These are phyloP conservation scores for Oreocharis arfaki DNA, from an alignment of 2,113 vertebrate genomes.

Conservation along the genomic window DNA sequence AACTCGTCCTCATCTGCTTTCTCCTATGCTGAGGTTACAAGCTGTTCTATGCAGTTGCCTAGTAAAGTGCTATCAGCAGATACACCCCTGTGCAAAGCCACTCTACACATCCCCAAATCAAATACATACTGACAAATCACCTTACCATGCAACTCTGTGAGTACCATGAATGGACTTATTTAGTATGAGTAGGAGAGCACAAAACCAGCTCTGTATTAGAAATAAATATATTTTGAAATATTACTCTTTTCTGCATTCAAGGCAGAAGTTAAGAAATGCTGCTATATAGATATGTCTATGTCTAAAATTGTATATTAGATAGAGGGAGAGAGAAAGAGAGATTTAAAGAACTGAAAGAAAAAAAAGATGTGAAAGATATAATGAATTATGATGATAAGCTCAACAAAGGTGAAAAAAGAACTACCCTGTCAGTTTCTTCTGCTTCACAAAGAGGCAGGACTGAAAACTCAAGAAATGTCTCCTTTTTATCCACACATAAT, in stretches of 20 bases:
- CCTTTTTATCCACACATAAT: not conserved
- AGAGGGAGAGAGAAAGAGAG: not conserved
- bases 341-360: not conserved
- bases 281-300: not conserved
- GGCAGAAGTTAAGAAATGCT: not conserved
- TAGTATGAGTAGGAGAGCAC: not conserved
- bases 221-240: not conserved
- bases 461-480: not conserved
- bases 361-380: not conserved
- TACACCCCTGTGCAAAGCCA: not conserved
- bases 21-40: not conserved
- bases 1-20: not conserved
- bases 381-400: not conserved
- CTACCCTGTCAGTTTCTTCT: not conserved
- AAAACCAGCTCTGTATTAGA: not conserved
- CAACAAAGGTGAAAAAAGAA: not conserved
- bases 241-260: not conserved
- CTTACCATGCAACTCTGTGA: not conserved
- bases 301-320: not conserved
- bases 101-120: not conserved
- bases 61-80: not conserved
- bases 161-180: not conserved
- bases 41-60: not conserved
- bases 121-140: not conserved
- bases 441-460: not conserved